Conservation (phyloP, 2,113 vertebrate species). For the Aldabrachelys gigantea region DNA sequence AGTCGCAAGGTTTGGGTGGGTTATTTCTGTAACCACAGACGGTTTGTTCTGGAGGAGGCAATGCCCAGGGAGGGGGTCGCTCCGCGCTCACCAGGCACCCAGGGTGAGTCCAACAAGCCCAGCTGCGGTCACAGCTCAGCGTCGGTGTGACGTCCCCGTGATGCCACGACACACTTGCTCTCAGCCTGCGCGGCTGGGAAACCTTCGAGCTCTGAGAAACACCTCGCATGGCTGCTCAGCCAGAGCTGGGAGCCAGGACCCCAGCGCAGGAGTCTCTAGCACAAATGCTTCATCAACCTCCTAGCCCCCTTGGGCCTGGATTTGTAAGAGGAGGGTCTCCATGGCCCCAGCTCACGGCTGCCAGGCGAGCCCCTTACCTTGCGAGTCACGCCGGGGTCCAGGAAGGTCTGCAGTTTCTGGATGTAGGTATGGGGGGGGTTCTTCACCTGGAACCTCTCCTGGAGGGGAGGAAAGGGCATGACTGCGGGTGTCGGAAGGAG, state of each 20-base stretch:
- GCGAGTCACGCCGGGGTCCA: constrained; percentile 92
- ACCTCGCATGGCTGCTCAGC: neutral
- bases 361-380: constrained; percentile 82
- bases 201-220: neutral
- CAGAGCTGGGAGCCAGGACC: neutral
- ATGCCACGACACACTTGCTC: neutral
- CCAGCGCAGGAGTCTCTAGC: neutral
- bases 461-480: neutral
- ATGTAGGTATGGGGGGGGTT: constrained; percentile 97
- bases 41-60: neutral
- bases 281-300: neutral
- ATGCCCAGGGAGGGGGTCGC: neutral
- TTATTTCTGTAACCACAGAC: neutral
- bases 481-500: neutral
- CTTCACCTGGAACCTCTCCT: constrained; percentile 98
- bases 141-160: neutral
- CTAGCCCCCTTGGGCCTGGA: neutral
- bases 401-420: constrained; percentile 92
- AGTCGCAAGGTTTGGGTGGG: neutral
- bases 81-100: neutral
- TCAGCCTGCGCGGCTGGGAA: neutral
- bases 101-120: neutral
- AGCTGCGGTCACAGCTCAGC: neutral
- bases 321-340: neutral
- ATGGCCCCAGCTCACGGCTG: neutral